Conservation (phyloP, 2,888 invertebrate species). For the Orchesellides sinensis region DNA sequence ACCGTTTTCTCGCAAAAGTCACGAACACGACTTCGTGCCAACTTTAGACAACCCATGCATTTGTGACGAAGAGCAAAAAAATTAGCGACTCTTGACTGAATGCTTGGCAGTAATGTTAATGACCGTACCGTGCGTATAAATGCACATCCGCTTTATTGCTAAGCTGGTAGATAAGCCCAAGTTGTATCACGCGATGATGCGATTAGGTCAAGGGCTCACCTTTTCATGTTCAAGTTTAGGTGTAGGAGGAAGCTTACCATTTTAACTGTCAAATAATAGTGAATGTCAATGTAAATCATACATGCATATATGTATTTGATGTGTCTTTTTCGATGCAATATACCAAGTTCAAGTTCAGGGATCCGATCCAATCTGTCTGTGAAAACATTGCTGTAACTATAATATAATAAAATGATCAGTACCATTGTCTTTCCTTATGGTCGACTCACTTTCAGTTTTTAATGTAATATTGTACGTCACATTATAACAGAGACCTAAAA, state of each 20-base stretch:
- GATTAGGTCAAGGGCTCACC: background rate
- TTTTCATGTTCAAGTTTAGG: slow-evolving; percentile 12
- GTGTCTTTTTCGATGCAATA: too few species aligned
- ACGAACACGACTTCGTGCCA: background rate
- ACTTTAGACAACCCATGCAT: background rate
- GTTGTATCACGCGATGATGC: background rate
- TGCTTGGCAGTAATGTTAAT: background rate
- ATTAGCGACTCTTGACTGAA: background rate
- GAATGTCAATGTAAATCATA: slow-evolving; percentile 13
- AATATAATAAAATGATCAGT: background rate
- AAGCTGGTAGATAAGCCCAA: background rate
- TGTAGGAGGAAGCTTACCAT: background rate
- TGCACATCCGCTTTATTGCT: background rate
- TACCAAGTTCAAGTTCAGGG: too few species aligned
- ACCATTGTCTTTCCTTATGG: background rate
- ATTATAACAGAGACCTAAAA: slow-evolving; percentile 38
- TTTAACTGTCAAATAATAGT: background rate
- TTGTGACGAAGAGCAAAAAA: background rate
- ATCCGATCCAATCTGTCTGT: background rate
- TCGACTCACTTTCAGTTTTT: slow-evolving; percentile 33
- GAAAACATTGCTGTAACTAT: background rate
- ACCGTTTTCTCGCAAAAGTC: background rate
- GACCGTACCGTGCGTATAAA: background rate
- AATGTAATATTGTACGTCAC: slow-evolving; percentile 31
- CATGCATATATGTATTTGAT: background rate